Evolutionary conservation across 1,140 invertebrate species (phyloP).

Genomic region (Conus betulinus): DNA sequence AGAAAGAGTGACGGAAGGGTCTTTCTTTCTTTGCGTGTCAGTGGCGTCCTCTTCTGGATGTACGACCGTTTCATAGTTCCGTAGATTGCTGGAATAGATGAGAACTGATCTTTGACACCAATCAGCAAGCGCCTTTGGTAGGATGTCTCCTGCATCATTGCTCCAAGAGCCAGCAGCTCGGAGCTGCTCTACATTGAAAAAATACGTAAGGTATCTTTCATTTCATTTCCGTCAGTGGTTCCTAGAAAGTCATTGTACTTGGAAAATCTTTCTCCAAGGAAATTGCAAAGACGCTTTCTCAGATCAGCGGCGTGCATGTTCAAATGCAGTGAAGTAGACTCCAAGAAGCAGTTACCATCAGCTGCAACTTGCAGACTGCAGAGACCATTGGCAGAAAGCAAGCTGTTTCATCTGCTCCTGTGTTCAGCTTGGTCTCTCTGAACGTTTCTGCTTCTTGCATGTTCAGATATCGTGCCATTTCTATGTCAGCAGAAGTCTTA

Average conservation of each 20-base stretch:
- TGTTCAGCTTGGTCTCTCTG: not conserved
- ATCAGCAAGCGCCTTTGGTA: too few species aligned
- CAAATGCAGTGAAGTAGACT: not conserved
- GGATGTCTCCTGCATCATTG: too few species aligned
- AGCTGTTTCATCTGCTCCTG: not conserved
- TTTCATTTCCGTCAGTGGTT: not conserved
- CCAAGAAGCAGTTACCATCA: not conserved
- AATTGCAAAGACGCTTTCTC: not conserved
- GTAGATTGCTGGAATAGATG: too few species aligned
- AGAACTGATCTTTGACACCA: too few species aligned
- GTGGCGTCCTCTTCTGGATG: too few species aligned
- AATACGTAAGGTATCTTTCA: not conserved
- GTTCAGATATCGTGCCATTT: not conserved
- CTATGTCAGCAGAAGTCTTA: too few species aligned
- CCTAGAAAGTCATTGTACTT: not conserved
- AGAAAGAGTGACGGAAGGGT: too few species aligned
- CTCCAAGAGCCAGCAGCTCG: not conserved
- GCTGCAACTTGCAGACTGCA: not conserved
- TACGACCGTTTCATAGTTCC: too few species aligned
- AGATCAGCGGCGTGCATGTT: not conserved
- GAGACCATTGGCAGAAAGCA: not conserved
- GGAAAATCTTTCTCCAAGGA: not conserved
- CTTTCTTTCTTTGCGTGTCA: too few species aligned
- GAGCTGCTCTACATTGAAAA: not conserved
- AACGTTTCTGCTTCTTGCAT: not conserved